Evolutionary conservation across 2,888 invertebrate species (phyloP).

Genomic region (Fragum sueziense): DNA sequence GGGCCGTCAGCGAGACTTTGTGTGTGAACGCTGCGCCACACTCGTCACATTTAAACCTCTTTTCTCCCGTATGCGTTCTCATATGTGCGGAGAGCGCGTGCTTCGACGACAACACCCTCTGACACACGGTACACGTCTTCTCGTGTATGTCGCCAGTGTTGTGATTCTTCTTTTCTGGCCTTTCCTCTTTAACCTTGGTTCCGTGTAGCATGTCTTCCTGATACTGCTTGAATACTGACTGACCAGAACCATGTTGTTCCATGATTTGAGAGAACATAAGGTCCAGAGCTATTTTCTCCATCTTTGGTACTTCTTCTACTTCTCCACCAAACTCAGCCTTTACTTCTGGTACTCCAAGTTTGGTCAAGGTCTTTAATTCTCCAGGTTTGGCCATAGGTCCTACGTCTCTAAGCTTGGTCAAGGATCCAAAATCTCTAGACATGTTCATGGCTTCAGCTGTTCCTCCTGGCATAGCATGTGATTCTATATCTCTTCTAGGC

Average conservation of each 20-base stretch:
- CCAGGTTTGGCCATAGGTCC: too few relatives aligned
- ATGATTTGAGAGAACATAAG: neutral
- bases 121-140: neutral
- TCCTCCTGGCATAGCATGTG: too few relatives aligned
- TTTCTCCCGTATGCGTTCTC: constrained; percentile 1
- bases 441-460: too few relatives aligned
- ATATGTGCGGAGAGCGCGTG: neutral
- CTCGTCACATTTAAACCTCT: neutral
- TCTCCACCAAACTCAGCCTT: too few relatives aligned
- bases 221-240: neutral
- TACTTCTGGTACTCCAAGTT: too few relatives aligned
- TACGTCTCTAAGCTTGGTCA: too few relatives aligned
- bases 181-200: too few relatives aligned
- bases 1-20: neutral
- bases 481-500: too few relatives aligned
- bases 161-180: too few relatives aligned
- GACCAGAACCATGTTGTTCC: neutral
- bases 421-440: too few relatives aligned
- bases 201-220: neutral
- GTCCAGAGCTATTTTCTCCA: neutral
- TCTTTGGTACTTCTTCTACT: too few relatives aligned
- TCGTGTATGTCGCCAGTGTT: neutral
- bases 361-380: too few relatives aligned
- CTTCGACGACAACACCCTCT: neutral
- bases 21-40: neutral